Evolutionary conservation across 1,140 invertebrate species (phyloP), one percentile per base, ranked within the genome.

Genomic region (Lepidostoma basale): DNA sequence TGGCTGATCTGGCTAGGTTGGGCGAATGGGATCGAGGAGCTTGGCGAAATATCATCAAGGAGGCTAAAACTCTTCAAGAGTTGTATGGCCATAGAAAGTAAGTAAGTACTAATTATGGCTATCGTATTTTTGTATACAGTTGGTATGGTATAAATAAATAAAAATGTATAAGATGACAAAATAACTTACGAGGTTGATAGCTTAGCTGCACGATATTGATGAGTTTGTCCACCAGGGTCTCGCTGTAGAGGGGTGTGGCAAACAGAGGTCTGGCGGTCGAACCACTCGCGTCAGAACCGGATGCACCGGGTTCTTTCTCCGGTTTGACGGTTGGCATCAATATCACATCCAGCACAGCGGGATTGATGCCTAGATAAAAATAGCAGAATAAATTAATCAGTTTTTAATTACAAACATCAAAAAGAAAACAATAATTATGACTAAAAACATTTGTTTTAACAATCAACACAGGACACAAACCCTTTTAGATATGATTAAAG

Each of bases 151-250:
- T n/a, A n/a, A n/a, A n/a, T n/a, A n/a, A n/a, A n/a, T n/a, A n/a
- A n/a, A 6, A 36, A 36, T 36, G 33, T 8, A 36, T 36, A 8
- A 36, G n/a, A n/a, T n/a, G n/a, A n/a, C n/a, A n/a, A n/a, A 45
- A 14, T 45, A n/a, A 54, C 86, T 85, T 77, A 91, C 90, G 86
- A 74, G 88, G 87, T 82, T 95, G 94, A 79, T 92, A 95, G 70
- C 92, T 91, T 18, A 90, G 82, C 39, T 87, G 86, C 44, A 96
- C 89, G 45, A 96, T 93, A 44, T 88, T 84, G 60, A 96, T 87
- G 23, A 96, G 80, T 78, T 88, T 88, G 73, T 95, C 92, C 47
- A 94, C 88, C 40, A 96, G 78, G 23, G 86, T 84, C 28, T 88
- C 85, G 77, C 93, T 94, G 76, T 94, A 95, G 45, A 76, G 77